Evolutionary conservation across 2,797 vertebrate species (phyloP).

Genomic region (Schizothorax lantsangensis): DNA sequence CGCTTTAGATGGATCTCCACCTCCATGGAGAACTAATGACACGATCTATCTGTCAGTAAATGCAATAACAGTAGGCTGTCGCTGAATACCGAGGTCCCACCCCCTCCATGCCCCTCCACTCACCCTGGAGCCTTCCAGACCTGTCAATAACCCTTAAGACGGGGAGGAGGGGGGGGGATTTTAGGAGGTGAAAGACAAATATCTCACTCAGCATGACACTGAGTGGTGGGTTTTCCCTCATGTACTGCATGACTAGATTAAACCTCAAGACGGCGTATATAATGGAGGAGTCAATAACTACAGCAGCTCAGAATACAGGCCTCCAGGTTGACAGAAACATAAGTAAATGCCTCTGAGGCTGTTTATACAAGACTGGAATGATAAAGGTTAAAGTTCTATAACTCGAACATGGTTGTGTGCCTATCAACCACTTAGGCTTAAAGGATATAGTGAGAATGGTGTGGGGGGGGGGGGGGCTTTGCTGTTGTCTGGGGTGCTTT

Average conservation of each 20-base stretch:
- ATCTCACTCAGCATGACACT: constrained; percentile 50
- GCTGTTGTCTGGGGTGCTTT: not conserved
- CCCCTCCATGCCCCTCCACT: constrained; percentile 58
- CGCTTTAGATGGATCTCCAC: constrained; percentile 57
- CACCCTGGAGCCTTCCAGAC: constrained; percentile 62
- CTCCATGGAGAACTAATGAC: constrained; percentile 59
- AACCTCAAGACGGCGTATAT: constrained; percentile 22
- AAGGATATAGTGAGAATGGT: constrained; percentile 20
- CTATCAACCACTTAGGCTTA: constrained; percentile 24
- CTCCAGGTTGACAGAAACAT: constrained; percentile 23
- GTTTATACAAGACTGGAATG: constrained; percentile 45
- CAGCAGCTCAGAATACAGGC: constrained; percentile 20
- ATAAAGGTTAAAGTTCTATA: constrained; percentile 38
- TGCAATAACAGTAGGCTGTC: constrained; percentile 58
- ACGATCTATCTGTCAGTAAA: constrained; percentile 66
- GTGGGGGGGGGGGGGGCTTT: not conserved
- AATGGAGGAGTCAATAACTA: constrained; percentile 38
- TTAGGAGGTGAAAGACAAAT: constrained; percentile 64
- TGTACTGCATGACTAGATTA: constrained; percentile 23
- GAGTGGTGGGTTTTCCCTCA: constrained; percentile 29
- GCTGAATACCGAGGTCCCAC: constrained; percentile 62
- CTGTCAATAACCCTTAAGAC: constrained; percentile 68
- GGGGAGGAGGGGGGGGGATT: constrained; percentile 26
- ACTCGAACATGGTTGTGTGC: constrained; percentile 23
- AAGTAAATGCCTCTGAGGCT: constrained; percentile 16